These are phyloP conservation scores for Marcusenius ussheri DNA, from an alignment of 2,113 vertebrate genomes.

Conservation along the genomic window DNA sequence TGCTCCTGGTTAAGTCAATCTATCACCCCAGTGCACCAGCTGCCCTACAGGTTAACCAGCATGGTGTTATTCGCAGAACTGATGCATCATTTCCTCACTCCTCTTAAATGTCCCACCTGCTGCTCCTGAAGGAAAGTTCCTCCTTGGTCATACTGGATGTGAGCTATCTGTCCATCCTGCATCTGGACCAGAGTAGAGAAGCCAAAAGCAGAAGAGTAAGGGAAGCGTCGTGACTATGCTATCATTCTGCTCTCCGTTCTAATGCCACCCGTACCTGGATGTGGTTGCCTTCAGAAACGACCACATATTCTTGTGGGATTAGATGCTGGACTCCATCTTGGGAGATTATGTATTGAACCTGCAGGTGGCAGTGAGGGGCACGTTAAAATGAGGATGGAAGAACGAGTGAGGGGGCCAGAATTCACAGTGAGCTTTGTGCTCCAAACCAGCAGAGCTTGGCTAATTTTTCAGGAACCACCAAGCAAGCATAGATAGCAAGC, in stretches of 20 bases:
- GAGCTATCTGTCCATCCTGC: constrained; percentile 86
- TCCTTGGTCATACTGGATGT: constrained; percentile 88
- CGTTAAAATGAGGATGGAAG: not conserved
- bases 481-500: not conserved
- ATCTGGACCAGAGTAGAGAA: constrained; percentile 60
- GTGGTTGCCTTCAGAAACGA: constrained; percentile 86
- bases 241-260: not conserved
- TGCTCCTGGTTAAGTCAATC: not conserved
- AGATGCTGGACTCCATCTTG: constrained; percentile 84
- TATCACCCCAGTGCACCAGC: not conserved
- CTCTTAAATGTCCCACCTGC: constrained; percentile 58
- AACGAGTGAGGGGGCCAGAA: not conserved
- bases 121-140: constrained; percentile 79
- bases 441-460: not conserved
- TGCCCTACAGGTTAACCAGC: not conserved
- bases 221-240: not conserved
- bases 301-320: constrained; percentile 91
- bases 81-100: not conserved
- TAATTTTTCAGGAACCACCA: not conserved
- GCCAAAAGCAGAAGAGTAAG: not conserved
- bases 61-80: not conserved
- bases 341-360: constrained; percentile 97
- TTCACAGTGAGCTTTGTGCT: not conserved
- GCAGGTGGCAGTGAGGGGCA: constrained; percentile 3
- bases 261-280: constrained; percentile 73